Base-by-base conservation (phyloP, 1,140 invertebrate genomes). In the Dolichoris vasculosae region DNA sequence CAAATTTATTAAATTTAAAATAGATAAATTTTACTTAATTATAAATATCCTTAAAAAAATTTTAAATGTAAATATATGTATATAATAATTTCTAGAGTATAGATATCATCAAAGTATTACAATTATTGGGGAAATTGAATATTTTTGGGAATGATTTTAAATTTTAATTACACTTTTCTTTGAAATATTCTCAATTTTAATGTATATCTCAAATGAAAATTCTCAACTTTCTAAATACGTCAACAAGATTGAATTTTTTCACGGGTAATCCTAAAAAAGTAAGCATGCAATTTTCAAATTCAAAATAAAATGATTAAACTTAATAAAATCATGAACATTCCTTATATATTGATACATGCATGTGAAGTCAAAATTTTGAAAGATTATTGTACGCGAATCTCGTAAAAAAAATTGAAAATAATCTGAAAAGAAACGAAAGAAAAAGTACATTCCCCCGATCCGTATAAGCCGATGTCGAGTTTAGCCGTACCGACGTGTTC, bases 351-450 rank as follows among this genome's bases (percentile, higher is more conserved):
- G 7, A n/a, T 35, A 51, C 15, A 15, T 30, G 43, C 13, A 46
- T 1, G 30, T 78, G n/a, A 78, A 35, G 20, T 13, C 23, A 78
- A 80, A 80, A 80, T 80, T 46, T 64, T 6, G 59, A 38, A 80
- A 80, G 78, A 80, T 46, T 38, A 80, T 67, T 80, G 78, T 40
- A 59, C 78, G 35, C 63, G 35, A 46, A 80, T 67, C 78, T 38
- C 59, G 64, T 43, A 81, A 48, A 43, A 81, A 81, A 35, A 4
- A 67, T n/a, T 0, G 11, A 51, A 71, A 71, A 69, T 26, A 30
- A 20, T 20, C 2, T 2, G 9, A 23, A 17, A 59, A 6, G 26
- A 15, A 23, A 20, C 4, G 30, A 51, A 23, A n/a, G 64, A 35
- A 13, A 55, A 43, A 30, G 48, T 23, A 38, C 59, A 40, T 48